Conservation (phyloP, 2,113 vertebrate species). For the Microcebus griseorufus region DNA sequence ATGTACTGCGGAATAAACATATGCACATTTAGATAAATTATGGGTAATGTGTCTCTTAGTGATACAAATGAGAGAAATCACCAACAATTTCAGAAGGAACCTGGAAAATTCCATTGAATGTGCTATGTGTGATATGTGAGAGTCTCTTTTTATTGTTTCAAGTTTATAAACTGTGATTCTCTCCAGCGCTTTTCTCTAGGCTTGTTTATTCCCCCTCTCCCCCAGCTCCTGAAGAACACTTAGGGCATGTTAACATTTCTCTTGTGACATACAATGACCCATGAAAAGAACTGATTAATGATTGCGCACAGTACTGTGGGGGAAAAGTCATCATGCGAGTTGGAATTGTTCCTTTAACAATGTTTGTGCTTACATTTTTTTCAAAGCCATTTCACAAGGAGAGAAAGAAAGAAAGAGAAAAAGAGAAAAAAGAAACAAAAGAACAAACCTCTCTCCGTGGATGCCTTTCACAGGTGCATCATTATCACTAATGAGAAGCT, state of each 20-base stretch:
- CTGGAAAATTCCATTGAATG: conserved; percentile 43
- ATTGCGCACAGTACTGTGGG: neutral
- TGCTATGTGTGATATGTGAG: neutral
- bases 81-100: conserved; percentile 51
- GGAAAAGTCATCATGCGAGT: conserved; percentile 1
- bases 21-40: conserved; percentile 31
- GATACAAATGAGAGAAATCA: conserved; percentile 35
- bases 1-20: conserved; percentile 2
- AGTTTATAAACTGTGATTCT: neutral
- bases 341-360: conserved; percentile 46
- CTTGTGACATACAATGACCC: conserved; percentile 56
- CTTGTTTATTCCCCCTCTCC: neutral
- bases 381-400: neutral
- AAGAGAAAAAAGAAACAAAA: neutral
- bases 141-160: conserved; percentile 20
- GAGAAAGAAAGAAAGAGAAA: neutral
- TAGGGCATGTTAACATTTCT: conserved; percentile 50
- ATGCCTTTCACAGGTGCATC: neutral
- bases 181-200: neutral
- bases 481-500: neutral
- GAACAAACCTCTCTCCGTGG: neutral
- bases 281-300: conserved; percentile 29
- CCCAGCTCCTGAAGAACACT: conserved; percentile 35
- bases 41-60: conserved; percentile 2
- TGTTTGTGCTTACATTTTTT: conserved; percentile 54